phyloP scores from a whole-genome alignment of 2,113 vertebrate genomes.

The Polypterus bichir region DNA sequence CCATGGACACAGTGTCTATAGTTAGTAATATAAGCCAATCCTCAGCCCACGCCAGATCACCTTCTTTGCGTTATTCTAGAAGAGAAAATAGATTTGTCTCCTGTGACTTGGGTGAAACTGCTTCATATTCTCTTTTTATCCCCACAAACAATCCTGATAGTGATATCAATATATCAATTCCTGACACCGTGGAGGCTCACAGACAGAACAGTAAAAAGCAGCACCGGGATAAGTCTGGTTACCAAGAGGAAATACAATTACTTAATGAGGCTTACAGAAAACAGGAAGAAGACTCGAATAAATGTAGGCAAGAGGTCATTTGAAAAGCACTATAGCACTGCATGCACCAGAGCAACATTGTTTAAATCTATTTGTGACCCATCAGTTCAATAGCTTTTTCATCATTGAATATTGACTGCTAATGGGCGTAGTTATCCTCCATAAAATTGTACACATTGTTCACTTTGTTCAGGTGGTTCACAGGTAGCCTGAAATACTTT shows the following conservation, averaged over 20 bases:
- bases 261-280: conserved; percentile 80
- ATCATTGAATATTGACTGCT: not conserved
- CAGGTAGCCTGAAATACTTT: no score
- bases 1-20: conserved; percentile 92
- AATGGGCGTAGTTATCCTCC: not conserved
- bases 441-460: conserved; percentile 5
- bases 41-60: conserved; percentile 77
- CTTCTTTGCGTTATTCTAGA: conserved; percentile 82
- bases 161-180: conserved; percentile 89
- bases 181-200: conserved; percentile 91
- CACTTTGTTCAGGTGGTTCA: not conserved
- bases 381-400: not conserved
- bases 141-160: conserved; percentile 65
- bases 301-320: conserved; percentile 22
- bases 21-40: conserved; percentile 96
- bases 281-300: conserved; percentile 42
- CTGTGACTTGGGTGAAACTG: conserved; percentile 82
- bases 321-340: not conserved
- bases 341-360: not conserved
- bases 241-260: conserved; percentile 88
- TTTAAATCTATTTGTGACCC: not conserved
- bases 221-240: conserved; percentile 55
- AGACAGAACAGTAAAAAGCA: conserved; percentile 75
- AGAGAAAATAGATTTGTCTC: conserved; percentile 91
- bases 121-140: conserved; percentile 87